Evolutionary conservation across 2,797 vertebrate species (phyloP), one percentile per base, ranked within the genome.

Genomic region (Aplochiton taeniatus): DNA sequence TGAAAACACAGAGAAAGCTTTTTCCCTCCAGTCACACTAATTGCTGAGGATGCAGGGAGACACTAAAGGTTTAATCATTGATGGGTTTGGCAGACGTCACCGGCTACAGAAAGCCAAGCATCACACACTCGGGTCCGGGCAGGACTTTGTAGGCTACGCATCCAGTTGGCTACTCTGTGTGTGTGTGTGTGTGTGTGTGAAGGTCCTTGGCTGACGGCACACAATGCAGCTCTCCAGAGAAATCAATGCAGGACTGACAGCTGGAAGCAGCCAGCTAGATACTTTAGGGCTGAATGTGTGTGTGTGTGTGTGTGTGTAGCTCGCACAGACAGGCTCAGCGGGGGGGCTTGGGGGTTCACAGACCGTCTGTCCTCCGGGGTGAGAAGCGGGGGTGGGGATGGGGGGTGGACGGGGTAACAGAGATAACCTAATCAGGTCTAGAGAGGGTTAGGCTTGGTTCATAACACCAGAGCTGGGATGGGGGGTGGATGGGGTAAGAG

Each of bases 161-260:
- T 31, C 6, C 31, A 31, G 31, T 31, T 3, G 31, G 31, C 31
- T 31, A 3, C 31, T 31, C 3, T 31, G n/a, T 14, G 45, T 48
- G 45, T 45, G 55, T 42, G 17, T 47, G 44, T 47, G 44, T 19
- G 45, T 56, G 44, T 49, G 62, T 64, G 20, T 20, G 46, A 46
- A 61, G 51, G 68, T 57, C 66, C 57, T 45, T 45, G 45, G 55
- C 49, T 69, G 17, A 3, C 11, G 31, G 53, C 53, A 72, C 69
- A 79, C 49, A 31, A 31, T 63, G 58, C 53, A 64, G 64, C 72
- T 68, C 67, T 77, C 16, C 45, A 61, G 59, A 65, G 50, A 75
- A 83, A 87, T 84, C 76, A 78, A 70, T 72, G 63, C 72, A 18
- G 18, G 58, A 63, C n/a, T 55, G 69, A 75, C 59, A 75, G 72